Percentiles rank a stretch among this genome's conserved stretches.
Conservation (phyloP, 1,140 invertebrate species). For the Sipha flava region DNA sequence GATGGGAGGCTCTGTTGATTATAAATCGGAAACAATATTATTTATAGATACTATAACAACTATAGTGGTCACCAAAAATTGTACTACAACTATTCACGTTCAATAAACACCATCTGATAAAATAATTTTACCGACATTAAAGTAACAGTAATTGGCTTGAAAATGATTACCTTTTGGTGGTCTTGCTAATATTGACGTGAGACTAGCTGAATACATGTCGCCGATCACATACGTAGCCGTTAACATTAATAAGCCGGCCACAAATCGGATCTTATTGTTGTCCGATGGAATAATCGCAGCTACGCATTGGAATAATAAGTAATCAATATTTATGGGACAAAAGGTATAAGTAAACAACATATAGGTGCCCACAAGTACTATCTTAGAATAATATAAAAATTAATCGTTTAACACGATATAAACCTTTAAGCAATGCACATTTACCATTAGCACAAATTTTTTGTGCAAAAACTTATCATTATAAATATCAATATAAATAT, state of each 20-base stretch:
- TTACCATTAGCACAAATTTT: too few relatives aligned
- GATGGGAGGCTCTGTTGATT: conserved; percentile 51
- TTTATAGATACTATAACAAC: too few relatives aligned
- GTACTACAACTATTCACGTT: too few relatives aligned
- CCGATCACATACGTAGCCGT: conserved; percentile 61
- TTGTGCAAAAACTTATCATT: too few relatives aligned
- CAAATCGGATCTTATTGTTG: conserved; percentile 52
- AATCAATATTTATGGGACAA: neutral
- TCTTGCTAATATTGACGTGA: conserved; percentile 58
- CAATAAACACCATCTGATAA: too few relatives aligned
- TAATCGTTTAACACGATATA: neutral
- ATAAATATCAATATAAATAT: too few relatives aligned
- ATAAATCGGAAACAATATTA: neutral
- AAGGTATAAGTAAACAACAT: too few relatives aligned
- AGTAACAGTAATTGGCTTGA: neutral
- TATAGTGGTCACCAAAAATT: neutral
- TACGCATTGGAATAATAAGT: neutral
- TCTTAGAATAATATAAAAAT: too few relatives aligned
- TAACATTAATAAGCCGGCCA: conserved; percentile 54
- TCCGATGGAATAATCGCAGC: conserved; percentile 50
- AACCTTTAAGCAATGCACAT: too few relatives aligned
- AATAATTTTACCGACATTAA: neutral
- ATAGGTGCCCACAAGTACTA: too few relatives aligned
- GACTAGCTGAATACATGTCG: conserved; percentile 62
- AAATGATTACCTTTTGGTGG: conserved; percentile 47